Evolutionary conservation across 1,140 invertebrate genomes (phyloP), one percentile per base, ranked within the genome.

Genomic region (Macrostomum lignano): DNA sequence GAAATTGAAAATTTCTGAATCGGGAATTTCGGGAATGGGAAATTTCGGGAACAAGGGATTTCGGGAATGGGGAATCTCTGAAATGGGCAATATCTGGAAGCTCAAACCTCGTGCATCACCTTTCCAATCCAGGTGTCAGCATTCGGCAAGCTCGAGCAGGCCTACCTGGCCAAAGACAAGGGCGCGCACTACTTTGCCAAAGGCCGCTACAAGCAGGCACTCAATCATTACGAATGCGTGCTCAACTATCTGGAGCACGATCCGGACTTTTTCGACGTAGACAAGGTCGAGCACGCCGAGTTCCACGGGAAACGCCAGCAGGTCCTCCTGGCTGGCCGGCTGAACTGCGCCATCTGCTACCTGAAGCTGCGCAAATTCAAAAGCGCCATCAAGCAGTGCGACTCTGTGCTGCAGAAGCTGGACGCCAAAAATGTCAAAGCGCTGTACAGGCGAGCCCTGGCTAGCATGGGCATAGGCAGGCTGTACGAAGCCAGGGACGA

Each of bases 111-210:
- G n/a, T n/a, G n/a, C n/a, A n/a, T n/a, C n/a, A n/a, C n/a, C n/a
- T n/a, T n/a, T n/a, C n/a, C n/a, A n/a, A n/a, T n/a, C n/a, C n/a
- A n/a, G n/a, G n/a, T n/a, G n/a, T n/a, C n/a, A n/a, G n/a, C n/a
- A n/a, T n/a, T 62, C 4, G 72, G 86, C 47, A 75, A 74, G 47
- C 42, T 93, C 11, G 69, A 74, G 34, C 69, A 75, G 44, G 69
- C 74, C 1, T 70, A 72, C 49, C 58, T 72, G 3, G 70, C 67
- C 25, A 93, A 93, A 60, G 71, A 74, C 31, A 84, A 77, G 53
- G 84, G 81, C 31, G 88, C 77, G 0, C 65, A 68, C 23, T 91
- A 76, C 52, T 86, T 88, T 44, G 84, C 81, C 52, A 56, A 62
- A 2, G 66, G 61, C 31, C 77, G 82, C 47, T 72, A 67, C 42